A percentile compares a stretch with the other conserved stretches of the same genome.
Conservation (phyloP, 2,888 invertebrate genomes). For the Acronicta alni region DNA sequence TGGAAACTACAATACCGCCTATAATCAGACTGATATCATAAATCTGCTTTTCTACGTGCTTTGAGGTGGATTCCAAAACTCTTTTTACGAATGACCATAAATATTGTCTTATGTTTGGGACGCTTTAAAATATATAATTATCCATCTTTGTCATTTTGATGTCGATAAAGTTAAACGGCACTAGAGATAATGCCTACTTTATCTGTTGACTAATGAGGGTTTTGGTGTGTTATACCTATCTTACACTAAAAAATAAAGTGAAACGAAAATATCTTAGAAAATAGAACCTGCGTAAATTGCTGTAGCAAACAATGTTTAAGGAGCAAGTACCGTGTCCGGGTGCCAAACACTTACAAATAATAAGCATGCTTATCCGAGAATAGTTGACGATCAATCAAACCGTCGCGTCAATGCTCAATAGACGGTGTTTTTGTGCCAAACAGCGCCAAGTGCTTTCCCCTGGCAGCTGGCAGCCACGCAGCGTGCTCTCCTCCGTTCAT, state of each 20-base stretch:
- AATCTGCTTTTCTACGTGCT: no score
- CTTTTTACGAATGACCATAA: no score
- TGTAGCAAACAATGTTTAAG: slow-evolving; percentile 15
- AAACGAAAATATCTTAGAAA: not conserved
- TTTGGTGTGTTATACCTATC: no score
- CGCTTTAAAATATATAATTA: no score
- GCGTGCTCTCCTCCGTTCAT: slow-evolving; percentile 24
- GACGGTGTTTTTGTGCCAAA: slow-evolving; percentile 54
- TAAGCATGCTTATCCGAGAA: slow-evolving; percentile 62
- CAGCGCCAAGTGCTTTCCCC: slow-evolving; percentile 73
- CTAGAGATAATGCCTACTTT: no score
- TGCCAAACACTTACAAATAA: slow-evolving; percentile 63
- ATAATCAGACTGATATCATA: no score
- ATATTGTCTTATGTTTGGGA: no score
- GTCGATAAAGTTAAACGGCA: no score
- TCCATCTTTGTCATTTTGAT: no score
- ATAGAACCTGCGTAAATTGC: slow-evolving; percentile 11
- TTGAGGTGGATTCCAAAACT: no score
- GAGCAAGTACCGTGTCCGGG: slow-evolving; percentile 41
- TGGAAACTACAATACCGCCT: no score
- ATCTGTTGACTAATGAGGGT: no score
- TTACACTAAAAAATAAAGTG: not conserved
- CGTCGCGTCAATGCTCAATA: slow-evolving; percentile 68
- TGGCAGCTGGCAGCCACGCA: slow-evolving; percentile 63
- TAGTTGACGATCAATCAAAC: slow-evolving; percentile 75